Evolutionary conservation across 2,113 vertebrate genomes (phyloP).

Genomic region (Heterotis niloticus): DNA sequence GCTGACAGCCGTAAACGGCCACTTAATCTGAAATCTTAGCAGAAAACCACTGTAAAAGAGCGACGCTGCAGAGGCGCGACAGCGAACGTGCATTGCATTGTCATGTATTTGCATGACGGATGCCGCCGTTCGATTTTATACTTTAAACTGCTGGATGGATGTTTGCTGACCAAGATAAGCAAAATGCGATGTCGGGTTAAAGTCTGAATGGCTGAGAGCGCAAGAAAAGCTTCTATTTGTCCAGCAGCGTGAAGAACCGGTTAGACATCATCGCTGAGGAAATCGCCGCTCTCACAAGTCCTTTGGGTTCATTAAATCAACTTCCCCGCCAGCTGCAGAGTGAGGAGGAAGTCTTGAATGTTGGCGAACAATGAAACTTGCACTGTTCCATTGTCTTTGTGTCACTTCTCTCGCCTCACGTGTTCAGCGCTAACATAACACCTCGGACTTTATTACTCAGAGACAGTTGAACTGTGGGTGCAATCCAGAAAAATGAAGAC

Average conservation of each 20-base stretch:
- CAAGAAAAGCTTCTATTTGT: conserved; percentile 22
- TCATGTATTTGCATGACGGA: too few species aligned
- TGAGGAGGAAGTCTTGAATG: neutral
- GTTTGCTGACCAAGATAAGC: too few species aligned
- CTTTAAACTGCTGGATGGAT: too few species aligned
- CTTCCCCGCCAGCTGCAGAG: conserved; percentile 2
- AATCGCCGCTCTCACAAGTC: conserved; percentile 27
- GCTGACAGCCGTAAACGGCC: too few species aligned
- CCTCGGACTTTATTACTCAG: conserved; percentile 3
- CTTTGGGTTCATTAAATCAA: conserved; percentile 27
- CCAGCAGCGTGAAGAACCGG: conserved; percentile 18
- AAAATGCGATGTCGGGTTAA: conserved; percentile 13
- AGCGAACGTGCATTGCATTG: too few species aligned
- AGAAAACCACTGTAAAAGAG: too few species aligned
- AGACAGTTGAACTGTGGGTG: neutral
- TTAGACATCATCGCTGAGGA: conserved; percentile 14
- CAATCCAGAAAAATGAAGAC: neutral
- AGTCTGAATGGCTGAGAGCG: conserved; percentile 13
- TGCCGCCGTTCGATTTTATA: too few species aligned
- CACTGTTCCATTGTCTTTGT: neutral
- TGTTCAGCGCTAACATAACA: neutral
- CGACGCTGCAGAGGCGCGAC: too few species aligned
- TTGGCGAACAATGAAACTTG: conserved; percentile 8
- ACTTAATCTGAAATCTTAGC: too few species aligned
- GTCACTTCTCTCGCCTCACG: neutral